Evolutionary conservation across 2,113 vertebrate genomes (phyloP).

Genomic region (Azemiops feae): DNA sequence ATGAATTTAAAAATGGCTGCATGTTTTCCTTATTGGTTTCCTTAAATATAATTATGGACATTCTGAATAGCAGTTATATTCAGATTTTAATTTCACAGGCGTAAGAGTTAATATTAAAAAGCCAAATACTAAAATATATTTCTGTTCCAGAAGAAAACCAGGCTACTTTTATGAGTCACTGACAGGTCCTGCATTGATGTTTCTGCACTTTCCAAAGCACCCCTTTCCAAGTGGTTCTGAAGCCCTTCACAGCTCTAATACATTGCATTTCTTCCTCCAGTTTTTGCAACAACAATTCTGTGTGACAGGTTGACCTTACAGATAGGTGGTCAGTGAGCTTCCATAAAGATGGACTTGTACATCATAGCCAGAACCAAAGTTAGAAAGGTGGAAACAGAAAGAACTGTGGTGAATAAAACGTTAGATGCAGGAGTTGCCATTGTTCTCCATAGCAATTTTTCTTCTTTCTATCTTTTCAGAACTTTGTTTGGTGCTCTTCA

Average conservation of each 20-base stretch:
- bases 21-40: neutral
- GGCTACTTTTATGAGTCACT: neutral
- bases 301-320: neutral
- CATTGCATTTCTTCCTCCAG: neutral
- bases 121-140: neutral
- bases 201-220: neutral
- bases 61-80: neutral
- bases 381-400: neutral
- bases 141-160: neutral
- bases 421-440: neutral
- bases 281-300: neutral
- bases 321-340: neutral
- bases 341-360: neutral
- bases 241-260: neutral
- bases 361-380: neutral
- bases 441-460: neutral
- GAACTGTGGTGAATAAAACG: neutral
- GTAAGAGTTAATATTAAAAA: neutral
- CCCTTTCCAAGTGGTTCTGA: neutral
- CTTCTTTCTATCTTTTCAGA: conserved; percentile 61
- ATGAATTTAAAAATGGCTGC: neutral
- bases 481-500: conserved; percentile 87
- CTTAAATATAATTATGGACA: neutral
- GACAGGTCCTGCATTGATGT: neutral
- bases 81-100: neutral